phyloP scores from a whole-genome alignment of 2,888 invertebrate species.

The Myopa tessellatipennis region DNA sequence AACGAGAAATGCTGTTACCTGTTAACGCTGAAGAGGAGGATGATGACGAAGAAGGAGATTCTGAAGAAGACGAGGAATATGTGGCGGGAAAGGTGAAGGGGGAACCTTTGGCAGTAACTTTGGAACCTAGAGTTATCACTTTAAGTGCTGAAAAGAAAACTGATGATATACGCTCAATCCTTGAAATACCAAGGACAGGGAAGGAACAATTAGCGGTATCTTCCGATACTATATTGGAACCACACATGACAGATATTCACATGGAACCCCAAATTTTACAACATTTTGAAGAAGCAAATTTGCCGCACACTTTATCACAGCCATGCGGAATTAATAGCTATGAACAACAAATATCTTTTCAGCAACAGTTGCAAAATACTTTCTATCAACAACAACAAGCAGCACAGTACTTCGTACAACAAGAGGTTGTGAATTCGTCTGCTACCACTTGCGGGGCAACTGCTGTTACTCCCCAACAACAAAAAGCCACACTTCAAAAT shows the following conservation, averaged over 20 bases:
- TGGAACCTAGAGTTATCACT: slow-evolving; percentile 30
- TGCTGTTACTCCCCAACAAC: slow-evolving; percentile 61
- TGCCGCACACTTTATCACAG: not conserved
- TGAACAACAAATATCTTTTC: slow-evolving; percentile 39
- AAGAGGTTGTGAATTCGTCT: slow-evolving; percentile 3
- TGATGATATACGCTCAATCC: not conserved
- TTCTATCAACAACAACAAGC: slow-evolving; percentile 24
- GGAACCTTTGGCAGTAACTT: not conserved
- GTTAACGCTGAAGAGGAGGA: slow-evolving; percentile 63
- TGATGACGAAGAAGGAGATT: slow-evolving; percentile 57
- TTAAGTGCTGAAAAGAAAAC: slow-evolving; percentile 12
- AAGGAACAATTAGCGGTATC: not conserved
- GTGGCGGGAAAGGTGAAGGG: slow-evolving; percentile 52
- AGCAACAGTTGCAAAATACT: slow-evolving; percentile 38
- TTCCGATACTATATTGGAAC: not conserved
- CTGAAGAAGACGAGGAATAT: slow-evolving; percentile 62
- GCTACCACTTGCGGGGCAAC: slow-evolving; percentile 58
- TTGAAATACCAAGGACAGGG: not conserved
- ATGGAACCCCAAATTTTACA: not conserved
- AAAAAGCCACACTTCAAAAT: slow-evolving; percentile 35
- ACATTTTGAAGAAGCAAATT: slow-evolving; percentile 8
- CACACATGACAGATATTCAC: not conserved
- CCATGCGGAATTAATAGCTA: slow-evolving; percentile 1
- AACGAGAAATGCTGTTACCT: slow-evolving; percentile 68
- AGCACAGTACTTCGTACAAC: slow-evolving; percentile 19